phyloP scores from a whole-genome alignment of 1,140 invertebrate genomes.

The Conus ventricosus region DNA sequence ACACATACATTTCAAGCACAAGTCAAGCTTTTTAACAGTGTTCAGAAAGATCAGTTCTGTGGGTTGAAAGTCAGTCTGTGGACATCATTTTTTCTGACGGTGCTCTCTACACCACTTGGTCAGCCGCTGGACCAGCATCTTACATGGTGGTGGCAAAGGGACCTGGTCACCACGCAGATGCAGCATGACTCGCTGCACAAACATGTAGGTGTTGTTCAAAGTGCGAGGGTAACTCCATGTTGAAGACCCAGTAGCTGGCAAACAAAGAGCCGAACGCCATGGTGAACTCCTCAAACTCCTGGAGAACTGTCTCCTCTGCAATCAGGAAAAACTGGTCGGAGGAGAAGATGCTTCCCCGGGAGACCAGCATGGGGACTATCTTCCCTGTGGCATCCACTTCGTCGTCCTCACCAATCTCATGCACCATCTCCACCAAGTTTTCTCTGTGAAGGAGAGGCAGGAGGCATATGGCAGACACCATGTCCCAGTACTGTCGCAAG shows the following conservation, averaged over 20 bases:
- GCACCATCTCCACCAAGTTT: constrained; percentile 69
- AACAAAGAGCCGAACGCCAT: constrained; percentile 69
- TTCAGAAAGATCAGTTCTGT: background rate
- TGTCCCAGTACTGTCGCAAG: constrained; percentile 70
- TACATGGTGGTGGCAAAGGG: constrained; percentile 61
- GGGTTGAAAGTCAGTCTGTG: background rate
- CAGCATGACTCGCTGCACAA: constrained; percentile 68
- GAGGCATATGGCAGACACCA: constrained; percentile 69
- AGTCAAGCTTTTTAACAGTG: too few species aligned
- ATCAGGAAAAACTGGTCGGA: constrained; percentile 71
- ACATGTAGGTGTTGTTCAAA: constrained; percentile 68
- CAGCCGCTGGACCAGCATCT: constrained; percentile 59
- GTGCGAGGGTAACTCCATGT: constrained; percentile 69
- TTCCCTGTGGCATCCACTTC: constrained; percentile 67
- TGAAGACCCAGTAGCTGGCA: constrained; percentile 71
- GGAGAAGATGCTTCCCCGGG: constrained; percentile 65
- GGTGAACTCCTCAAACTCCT: constrained; percentile 72
- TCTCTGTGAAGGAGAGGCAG: constrained; percentile 66
- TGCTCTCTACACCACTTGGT: constrained; percentile 46
- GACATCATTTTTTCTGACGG: constrained; percentile 34
- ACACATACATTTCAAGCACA: too few species aligned
- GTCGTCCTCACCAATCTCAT: constrained; percentile 67
- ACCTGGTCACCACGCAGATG: constrained; percentile 59
- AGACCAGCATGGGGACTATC: constrained; percentile 68
- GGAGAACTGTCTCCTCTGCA: constrained; percentile 68